phyloP scores from a whole-genome alignment of 2,797 vertebrate genomes.

The Pipistrellus kuhlii region DNA sequence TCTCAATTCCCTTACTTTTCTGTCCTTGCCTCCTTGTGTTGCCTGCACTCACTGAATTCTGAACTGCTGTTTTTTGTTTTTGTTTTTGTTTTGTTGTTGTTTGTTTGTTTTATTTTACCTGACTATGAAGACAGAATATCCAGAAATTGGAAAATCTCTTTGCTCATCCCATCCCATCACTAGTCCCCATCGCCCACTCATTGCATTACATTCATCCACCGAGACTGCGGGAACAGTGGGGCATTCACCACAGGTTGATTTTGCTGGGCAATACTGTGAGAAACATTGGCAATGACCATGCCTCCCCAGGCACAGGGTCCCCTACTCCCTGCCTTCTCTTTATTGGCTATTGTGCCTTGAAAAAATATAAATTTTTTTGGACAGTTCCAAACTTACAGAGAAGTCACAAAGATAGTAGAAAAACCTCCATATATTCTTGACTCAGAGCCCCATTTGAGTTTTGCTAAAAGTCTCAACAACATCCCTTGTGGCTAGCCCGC shows the following conservation, averaged over 20 bases:
- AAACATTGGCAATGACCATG: neutral
- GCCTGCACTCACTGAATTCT: neutral
- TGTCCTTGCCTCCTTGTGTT: neutral
- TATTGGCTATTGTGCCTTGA: neutral
- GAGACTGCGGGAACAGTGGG: neutral
- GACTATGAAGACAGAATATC: constrained; percentile 48
- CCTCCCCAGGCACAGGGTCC: neutral
- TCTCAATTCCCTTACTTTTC: neutral
- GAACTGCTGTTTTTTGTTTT: neutral
- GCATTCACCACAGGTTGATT: neutral
- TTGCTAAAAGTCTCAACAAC: neutral
- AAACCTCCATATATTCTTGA: neutral
- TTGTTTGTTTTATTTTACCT: neutral
- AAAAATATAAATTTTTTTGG: neutral
- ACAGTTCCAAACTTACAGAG: neutral
- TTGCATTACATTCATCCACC: neutral
- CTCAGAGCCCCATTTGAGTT: neutral
- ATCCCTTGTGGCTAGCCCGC: neutral
- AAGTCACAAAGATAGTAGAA: neutral
- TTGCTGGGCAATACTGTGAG: neutral
- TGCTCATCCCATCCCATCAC: neutral
- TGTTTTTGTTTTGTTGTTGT: no score
- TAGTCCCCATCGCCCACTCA: neutral
- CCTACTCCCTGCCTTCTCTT: neutral
- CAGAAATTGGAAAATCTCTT: constrained; percentile 28